A percentile compares a stretch with the other conserved stretches of the same genome.
Conservation (phyloP, 53 echinoderm and acorn worm species). For the Temnopleurus reevesii region DNA sequence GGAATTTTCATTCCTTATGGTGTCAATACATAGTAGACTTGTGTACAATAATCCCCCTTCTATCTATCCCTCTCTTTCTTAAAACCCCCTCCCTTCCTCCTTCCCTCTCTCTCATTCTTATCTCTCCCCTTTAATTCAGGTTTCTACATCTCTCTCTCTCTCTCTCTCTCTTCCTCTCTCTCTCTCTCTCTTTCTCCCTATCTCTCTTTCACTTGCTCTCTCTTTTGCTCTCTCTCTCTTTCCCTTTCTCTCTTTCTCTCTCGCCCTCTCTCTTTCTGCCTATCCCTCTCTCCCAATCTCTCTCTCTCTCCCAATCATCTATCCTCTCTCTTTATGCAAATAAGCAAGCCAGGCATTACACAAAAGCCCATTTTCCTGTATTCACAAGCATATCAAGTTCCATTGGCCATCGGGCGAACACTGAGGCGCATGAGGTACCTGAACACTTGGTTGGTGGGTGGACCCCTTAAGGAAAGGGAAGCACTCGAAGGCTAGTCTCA, state of each 20-base stretch:
- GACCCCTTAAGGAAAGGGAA: not conserved
- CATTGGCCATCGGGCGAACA: not conserved
- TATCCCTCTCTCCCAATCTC: not conserved
- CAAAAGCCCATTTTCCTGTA: not conserved
- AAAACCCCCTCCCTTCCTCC: not conserved
- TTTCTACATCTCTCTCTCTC: not conserved
- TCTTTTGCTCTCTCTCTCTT: not conserved
- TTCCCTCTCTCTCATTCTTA: not conserved
- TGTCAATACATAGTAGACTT: too few species aligned
- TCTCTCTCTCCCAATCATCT: not conserved
- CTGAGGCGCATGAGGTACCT: not conserved
- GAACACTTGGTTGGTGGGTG: not conserved
- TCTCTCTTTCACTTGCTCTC: not conserved
- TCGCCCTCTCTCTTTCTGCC: not conserved
- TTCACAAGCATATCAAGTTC: slow-evolving; percentile 13
- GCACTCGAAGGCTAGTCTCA: too few species aligned
- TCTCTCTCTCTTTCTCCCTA: not conserved
- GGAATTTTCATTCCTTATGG: too few species aligned
- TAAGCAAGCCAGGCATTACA: not conserved
- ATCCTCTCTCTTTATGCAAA: not conserved
- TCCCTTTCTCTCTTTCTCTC: not conserved
- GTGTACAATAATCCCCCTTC: too few species aligned
- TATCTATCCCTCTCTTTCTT: not conserved
- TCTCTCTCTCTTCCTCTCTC: not conserved
- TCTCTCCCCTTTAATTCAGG: too few species aligned